These are phyloP conservation scores for Nomada goodeniana DNA, from an alignment of 2,888 invertebrate species.

Conservation along the genomic window DNA sequence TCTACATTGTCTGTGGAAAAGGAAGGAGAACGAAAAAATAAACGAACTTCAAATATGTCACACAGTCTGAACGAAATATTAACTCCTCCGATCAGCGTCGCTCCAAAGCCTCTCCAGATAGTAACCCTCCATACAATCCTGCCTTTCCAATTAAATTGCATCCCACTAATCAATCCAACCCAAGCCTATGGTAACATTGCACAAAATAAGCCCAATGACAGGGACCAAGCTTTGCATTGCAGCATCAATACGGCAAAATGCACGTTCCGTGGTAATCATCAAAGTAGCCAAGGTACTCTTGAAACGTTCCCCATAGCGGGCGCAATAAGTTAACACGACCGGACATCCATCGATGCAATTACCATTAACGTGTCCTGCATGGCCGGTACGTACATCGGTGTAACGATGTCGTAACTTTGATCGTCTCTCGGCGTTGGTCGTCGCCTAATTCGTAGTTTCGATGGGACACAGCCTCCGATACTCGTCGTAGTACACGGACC, in stretches of 20 bases:
- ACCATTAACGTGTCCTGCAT: conserved; percentile 63
- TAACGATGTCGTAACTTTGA: conserved; percentile 68
- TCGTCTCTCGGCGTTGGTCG: conserved; percentile 55
- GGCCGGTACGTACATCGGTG: conserved; percentile 34
- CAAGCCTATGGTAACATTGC: neutral
- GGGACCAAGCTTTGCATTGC: neutral
- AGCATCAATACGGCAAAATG: conserved; percentile 13
- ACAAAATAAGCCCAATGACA: conserved; percentile 5
- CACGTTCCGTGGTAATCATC: conserved; percentile 11
- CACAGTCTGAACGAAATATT: no score
- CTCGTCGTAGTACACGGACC: no score
- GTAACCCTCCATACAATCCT: no score
- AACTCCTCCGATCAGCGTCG: no score
- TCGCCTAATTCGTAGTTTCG: conserved; percentile 5
- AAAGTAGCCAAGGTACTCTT: conserved; percentile 7
- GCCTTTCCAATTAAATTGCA: neutral
- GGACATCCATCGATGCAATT: conserved; percentile 61
- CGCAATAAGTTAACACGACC: conserved; percentile 47
- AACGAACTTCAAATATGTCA: no score
- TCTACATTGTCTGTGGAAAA: no score
- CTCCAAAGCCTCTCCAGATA: no score
- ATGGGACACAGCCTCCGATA: neutral
- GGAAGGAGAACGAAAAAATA: no score
- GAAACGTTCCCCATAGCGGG: neutral
- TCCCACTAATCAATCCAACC: neutral